A percentile compares a stretch with the other conserved stretches of the same genome.
Evolutionary conservation across 1,140 invertebrate genomes (phyloP).

Genomic region (Dufourea novaeangliae): DNA sequence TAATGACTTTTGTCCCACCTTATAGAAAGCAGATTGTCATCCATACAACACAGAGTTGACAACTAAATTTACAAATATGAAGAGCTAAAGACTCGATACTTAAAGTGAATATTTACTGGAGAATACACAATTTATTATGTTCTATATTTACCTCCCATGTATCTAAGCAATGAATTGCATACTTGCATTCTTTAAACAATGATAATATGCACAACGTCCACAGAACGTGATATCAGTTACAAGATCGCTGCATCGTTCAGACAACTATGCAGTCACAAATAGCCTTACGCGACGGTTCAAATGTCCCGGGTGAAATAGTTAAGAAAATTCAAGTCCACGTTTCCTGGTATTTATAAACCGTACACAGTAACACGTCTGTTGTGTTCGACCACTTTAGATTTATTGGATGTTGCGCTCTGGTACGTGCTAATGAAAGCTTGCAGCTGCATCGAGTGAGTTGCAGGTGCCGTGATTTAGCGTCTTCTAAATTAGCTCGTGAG

Average conservation of each 20-base stretch:
- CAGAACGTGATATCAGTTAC: slow-evolving; percentile 10
- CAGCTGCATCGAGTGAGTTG: slow-evolving; percentile 44
- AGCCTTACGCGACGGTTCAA: not conserved
- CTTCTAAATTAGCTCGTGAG: slow-evolving; percentile 36
- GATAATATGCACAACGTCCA: not conserved
- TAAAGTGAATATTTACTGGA: too few species aligned
- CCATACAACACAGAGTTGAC: too few species aligned
- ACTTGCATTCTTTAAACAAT: not conserved
- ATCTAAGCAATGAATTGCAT: not conserved
- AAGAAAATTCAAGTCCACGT: not conserved
- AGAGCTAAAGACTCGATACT: too few species aligned
- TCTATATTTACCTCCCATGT: not conserved
- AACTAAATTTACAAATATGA: too few species aligned
- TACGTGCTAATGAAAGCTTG: slow-evolving; percentile 44
- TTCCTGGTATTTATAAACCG: not conserved
- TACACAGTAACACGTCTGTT: not conserved
- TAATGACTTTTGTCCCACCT: too few species aligned
- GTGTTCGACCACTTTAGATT: slow-evolving; percentile 32
- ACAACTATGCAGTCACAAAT: not conserved
- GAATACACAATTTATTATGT: too few species aligned
- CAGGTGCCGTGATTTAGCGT: slow-evolving; percentile 49
- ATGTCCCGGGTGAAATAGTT: not conserved
- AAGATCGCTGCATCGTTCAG: not conserved
- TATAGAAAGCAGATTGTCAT: too few species aligned
- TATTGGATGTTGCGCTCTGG: slow-evolving; percentile 12